These are phyloP conservation scores for Oceanodroma leucorhoa DNA, from an alignment of 2,797 vertebrate species.

Conservation along the genomic window DNA sequence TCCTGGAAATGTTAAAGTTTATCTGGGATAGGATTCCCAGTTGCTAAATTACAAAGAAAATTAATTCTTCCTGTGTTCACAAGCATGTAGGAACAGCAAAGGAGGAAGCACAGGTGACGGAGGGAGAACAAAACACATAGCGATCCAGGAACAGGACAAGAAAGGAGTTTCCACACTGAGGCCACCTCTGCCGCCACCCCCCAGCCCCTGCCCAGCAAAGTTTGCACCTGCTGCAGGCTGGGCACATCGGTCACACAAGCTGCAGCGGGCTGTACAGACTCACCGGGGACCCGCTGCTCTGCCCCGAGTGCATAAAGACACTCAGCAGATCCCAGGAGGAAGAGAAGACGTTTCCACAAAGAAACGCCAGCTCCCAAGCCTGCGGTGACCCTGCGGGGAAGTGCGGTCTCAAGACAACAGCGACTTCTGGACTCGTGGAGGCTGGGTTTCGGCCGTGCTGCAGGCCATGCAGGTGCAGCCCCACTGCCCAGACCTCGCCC, in stretches of 20 bases:
- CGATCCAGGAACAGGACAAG: background rate
- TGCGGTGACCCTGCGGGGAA: background rate
- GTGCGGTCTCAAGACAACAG: accelerated
- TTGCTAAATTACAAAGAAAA: background rate
- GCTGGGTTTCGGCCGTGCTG: background rate
- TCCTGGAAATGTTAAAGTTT: constrained; percentile 48
- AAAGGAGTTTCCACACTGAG: background rate
- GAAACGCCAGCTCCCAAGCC: background rate
- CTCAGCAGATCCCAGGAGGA: background rate
- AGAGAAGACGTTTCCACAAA: background rate
- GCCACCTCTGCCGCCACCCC: background rate
- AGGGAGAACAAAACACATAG: background rate
- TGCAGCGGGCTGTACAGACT: accelerated
- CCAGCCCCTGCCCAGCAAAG: background rate
- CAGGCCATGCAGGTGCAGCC: background rate
- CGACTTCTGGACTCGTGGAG: background rate
- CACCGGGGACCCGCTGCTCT: accelerated
- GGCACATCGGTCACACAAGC: accelerated
- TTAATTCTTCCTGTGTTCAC: background rate
- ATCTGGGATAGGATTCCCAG: constrained; percentile 10
- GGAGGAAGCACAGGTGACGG: background rate
- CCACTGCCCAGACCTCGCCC: background rate
- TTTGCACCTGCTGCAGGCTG: background rate
- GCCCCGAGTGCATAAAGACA: accelerated
- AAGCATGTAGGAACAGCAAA: background rate